phyloP scores from a whole-genome alignment of 2,888 invertebrate genomes.

The Unio pictorum region DNA sequence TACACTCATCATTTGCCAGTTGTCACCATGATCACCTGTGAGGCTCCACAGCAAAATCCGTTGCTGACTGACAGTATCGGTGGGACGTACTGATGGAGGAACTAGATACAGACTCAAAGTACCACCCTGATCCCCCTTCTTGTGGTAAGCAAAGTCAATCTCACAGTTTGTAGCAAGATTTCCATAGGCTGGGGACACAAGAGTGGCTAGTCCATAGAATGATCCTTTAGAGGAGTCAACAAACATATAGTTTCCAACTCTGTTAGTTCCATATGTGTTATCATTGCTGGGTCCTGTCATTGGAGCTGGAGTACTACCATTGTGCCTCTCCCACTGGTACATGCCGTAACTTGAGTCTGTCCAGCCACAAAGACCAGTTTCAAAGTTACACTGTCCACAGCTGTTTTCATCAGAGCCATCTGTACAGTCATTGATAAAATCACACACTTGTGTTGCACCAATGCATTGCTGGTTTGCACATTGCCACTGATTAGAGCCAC shows the following conservation, averaged over 20 bases:
- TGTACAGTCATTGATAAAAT: slow-evolving; percentile 53
- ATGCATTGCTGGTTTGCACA: slow-evolving; percentile 56
- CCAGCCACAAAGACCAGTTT: slow-evolving; percentile 58
- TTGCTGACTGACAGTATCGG: slow-evolving; percentile 14
- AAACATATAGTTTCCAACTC: slow-evolving; percentile 60
- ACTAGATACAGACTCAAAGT: slow-evolving; percentile 41
- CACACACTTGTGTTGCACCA: slow-evolving; percentile 49
- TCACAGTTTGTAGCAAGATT: slow-evolving; percentile 49
- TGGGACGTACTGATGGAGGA: slow-evolving; percentile 39
- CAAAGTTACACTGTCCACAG: slow-evolving; percentile 63
- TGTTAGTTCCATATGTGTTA: slow-evolving; percentile 51
- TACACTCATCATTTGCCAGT: slow-evolving; percentile 56
- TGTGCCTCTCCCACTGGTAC: slow-evolving; percentile 55
- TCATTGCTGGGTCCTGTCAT: slow-evolving; percentile 56
- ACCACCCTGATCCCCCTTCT: slow-evolving; percentile 38
- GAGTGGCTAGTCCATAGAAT: slow-evolving; percentile 43
- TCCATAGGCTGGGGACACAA: slow-evolving; percentile 55
- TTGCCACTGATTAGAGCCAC: slow-evolving; percentile 48
- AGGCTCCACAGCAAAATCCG: slow-evolving; percentile 52
- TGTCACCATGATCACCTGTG: slow-evolving; percentile 37
- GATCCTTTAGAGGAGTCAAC: slow-evolving; percentile 54
- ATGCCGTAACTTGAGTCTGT: slow-evolving; percentile 47
- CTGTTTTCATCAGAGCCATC: slow-evolving; percentile 59
- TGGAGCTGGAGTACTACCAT: slow-evolving; percentile 45
- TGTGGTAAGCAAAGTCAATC: slow-evolving; percentile 51